Evolutionary conservation across 1,140 invertebrate genomes (phyloP).

Genomic region (Aphaenogaster ashmeadi): DNA sequence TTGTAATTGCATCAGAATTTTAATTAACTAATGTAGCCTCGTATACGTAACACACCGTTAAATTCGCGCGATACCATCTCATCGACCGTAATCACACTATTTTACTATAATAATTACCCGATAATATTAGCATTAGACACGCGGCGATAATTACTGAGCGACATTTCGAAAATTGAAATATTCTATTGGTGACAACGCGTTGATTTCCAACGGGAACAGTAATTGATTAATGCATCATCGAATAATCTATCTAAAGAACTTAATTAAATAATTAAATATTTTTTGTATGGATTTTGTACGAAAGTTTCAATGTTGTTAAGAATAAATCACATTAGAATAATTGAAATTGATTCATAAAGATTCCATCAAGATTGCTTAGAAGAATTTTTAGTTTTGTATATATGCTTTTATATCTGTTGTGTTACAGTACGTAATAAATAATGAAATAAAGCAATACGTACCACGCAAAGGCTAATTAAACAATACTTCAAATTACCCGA

Average conservation of each 20-base stretch:
- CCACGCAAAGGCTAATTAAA: slow-evolving; percentile 15
- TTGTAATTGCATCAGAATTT: slow-evolving; percentile 62
- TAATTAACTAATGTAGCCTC: slow-evolving; percentile 67
- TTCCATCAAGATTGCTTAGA: not conserved
- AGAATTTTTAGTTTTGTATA: not conserved
- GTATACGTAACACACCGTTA: slow-evolving; percentile 24
- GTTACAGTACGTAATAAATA: not conserved
- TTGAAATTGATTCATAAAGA: not conserved
- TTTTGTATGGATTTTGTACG: not conserved
- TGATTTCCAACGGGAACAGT: slow-evolving; percentile 27
- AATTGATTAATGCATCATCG: not conserved
- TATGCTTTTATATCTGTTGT: not conserved
- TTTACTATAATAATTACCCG: slow-evolving; percentile 10
- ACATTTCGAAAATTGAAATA: slow-evolving; percentile 44
- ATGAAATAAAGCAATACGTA: not conserved
- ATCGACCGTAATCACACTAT: slow-evolving; percentile 21
- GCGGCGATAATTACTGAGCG: slow-evolving; percentile 22
- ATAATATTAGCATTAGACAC: slow-evolving; percentile 14
- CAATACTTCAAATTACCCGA: not conserved
- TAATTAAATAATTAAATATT: slow-evolving; percentile 18
- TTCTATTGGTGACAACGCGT: not conserved
- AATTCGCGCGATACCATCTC: slow-evolving; percentile 5
- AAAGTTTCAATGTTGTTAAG: not conserved
- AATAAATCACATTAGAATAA: not conserved
- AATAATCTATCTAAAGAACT: not conserved